Evolutionary conservation across 2,113 vertebrate species (phyloP), one percentile per base, ranked within the genome.

Genomic region (Delphinus delphis): DNA sequence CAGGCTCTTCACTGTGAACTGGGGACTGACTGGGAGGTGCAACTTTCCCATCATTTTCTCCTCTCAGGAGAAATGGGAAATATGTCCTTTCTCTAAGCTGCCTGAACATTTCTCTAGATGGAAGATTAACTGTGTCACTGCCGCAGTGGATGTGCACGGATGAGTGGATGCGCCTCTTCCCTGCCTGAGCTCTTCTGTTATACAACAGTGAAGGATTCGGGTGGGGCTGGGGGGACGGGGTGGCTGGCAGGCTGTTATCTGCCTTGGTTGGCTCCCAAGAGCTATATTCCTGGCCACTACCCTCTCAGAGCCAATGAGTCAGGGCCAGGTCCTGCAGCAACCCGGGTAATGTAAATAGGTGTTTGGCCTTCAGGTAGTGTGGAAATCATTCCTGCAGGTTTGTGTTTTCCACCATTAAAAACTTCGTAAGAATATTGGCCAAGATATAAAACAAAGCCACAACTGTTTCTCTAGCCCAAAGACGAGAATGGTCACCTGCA

Each of bases 31-130:
- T 76, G 67, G 79, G 95, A 97, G 94, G 95, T 97, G 96, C 1
- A 77, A 98, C 90, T 97, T 97, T 90, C 73, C 96, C 68, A 47
- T 88, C 95, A 96, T 84, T 87, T 96, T 90, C 92, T 96, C 96
- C 92, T 97, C 97, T 97, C 96, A 41, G 87, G 98, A 98, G 97
- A 81, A 94, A 96, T 38, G 74, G 71, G 85, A 97, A 98, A 97
- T 96, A 95, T 80, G 92, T 96, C 90, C 68, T 91, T 90, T 93
- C 38, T 83, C 91, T n/a, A 33, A 96, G 89, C 74, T 88, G 83
- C 79, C 80, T 94, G 88, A 62, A 65, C 6, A 71, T 38, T 93
- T 88, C 74, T 93, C 71, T 50, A 38, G 62, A 14, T 17, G 67
- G 91, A 71, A 98, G 60, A 94, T 98, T 97, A 97, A 98, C 98